Conservation (phyloP, 2,797 vertebrate genomes). For the Pseudochirops cupreus region DNA sequence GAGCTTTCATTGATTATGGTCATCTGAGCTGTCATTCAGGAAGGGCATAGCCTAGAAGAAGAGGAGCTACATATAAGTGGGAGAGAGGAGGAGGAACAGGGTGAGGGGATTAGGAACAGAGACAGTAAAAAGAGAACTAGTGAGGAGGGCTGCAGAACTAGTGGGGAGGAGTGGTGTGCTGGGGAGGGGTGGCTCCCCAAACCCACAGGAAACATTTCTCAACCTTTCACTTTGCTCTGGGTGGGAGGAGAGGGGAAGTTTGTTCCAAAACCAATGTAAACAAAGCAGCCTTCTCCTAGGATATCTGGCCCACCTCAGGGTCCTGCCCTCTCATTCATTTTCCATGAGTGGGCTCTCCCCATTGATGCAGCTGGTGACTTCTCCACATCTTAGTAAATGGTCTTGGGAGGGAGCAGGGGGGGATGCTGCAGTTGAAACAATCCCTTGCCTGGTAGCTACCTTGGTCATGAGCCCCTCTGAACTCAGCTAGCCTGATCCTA, state of each 20-base stretch:
- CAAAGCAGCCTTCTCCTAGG: background rate
- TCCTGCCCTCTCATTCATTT: background rate
- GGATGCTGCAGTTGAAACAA: background rate
- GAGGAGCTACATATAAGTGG: background rate
- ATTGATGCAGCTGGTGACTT: background rate
- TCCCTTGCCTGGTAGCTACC: background rate
- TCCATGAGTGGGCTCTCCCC: background rate
- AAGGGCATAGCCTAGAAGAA: background rate
- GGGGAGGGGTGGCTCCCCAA: background rate
- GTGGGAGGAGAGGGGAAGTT: background rate
- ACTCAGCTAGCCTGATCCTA: background rate
- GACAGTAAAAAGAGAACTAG: conserved; percentile 61
- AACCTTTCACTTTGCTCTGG: background rate
- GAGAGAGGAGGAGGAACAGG: background rate
- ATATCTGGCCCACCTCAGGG: background rate
- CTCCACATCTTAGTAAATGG: background rate
- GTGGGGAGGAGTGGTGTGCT: background rate
- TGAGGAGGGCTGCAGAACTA: background rate
- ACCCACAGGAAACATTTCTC: background rate
- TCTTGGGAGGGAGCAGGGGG: background rate
- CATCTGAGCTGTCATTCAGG: background rate
- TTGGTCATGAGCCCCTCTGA: background rate
- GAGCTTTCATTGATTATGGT: background rate
- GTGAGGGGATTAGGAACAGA: conserved; percentile 63
- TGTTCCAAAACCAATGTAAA: background rate